Evolutionary conservation across 1,140 invertebrate species (phyloP).

Genomic region (Eriosoma lanigerum): DNA sequence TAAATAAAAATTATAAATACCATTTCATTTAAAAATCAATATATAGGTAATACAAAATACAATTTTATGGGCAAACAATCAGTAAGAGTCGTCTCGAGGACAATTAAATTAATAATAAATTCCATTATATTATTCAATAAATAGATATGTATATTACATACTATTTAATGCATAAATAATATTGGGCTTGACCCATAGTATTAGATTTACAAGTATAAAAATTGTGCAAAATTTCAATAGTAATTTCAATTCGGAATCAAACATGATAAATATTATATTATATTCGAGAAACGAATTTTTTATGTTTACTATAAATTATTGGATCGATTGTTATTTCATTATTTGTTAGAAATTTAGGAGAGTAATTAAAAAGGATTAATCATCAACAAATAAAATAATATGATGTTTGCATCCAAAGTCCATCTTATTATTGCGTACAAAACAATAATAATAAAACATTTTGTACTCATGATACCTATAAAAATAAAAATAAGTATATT

Average conservation of each 20-base stretch:
- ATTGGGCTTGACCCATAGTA: no score
- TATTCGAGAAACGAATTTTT: neutral
- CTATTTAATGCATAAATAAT: no score
- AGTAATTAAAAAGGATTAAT: neutral
- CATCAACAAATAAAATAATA: neutral
- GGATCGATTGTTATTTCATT: neutral
- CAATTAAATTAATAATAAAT: neutral
- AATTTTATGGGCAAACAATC: constrained; percentile 7
- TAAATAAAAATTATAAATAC: no score
- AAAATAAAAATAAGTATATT: no score
- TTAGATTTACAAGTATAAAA: neutral
- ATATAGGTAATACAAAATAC: neutral
- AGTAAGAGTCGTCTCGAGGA: neutral
- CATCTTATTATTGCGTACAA: constrained; percentile 13
- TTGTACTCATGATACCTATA: no score
- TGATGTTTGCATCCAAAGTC: neutral
- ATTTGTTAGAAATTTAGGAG: neutral
- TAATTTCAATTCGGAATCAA: neutral
- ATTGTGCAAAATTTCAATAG: neutral
- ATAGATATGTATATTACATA: no score
- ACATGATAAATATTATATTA: neutral
- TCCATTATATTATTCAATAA: neutral
- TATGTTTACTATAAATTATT: neutral
- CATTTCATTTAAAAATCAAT: no score
- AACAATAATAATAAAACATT: neutral